These are phyloP conservation scores for Diabrotica virgifera DNA, from an alignment of 1,140 invertebrate genomes.

Conservation along the genomic window DNA sequence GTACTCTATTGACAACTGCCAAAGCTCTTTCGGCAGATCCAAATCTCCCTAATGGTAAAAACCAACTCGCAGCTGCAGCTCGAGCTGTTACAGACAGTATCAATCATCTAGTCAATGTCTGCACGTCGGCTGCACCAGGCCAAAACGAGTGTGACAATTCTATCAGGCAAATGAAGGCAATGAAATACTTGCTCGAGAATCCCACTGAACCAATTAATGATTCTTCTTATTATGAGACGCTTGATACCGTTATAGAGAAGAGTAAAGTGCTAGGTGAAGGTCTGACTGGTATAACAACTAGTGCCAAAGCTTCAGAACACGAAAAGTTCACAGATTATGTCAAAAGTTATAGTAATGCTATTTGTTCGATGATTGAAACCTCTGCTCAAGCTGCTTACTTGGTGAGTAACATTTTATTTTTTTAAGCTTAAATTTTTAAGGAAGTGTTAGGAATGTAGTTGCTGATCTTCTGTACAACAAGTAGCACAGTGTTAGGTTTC, in stretches of 20 bases:
- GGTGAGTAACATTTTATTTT: slow-evolving; percentile 48
- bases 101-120: slow-evolving; percentile 83
- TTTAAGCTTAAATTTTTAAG: no score
- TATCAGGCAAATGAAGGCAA: slow-evolving; percentile 86
- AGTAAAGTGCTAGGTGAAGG: slow-evolving; percentile 79
- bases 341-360: slow-evolving; percentile 77
- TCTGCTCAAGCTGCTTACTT: slow-evolving; percentile 92
- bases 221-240: slow-evolving; percentile 89
- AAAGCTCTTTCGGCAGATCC: slow-evolving; percentile 89
- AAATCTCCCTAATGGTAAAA: slow-evolving; percentile 85
- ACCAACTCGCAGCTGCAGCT: slow-evolving; percentile 81
- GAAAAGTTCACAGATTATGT: slow-evolving; percentile 87
- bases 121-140: slow-evolving; percentile 77
- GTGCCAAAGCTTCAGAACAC: slow-evolving; percentile 84
- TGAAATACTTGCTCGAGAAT: slow-evolving; percentile 78
- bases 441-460: no score
- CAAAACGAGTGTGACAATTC: slow-evolving; percentile 97
- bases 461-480: no score
- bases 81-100: slow-evolving; percentile 90
- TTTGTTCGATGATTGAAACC: slow-evolving; percentile 91
- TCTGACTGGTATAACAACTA: slow-evolving; percentile 91
- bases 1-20: slow-evolving; percentile 81
- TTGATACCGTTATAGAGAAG: slow-evolving; percentile 92
- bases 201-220: slow-evolving; percentile 87
- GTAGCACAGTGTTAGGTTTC: no score